Percentiles rank a stretch among this genome's conserved stretches.
Evolutionary conservation across 53 echinoderm and acorn worm species (phyloP).

Genomic region (Arbacia lixula): DNA sequence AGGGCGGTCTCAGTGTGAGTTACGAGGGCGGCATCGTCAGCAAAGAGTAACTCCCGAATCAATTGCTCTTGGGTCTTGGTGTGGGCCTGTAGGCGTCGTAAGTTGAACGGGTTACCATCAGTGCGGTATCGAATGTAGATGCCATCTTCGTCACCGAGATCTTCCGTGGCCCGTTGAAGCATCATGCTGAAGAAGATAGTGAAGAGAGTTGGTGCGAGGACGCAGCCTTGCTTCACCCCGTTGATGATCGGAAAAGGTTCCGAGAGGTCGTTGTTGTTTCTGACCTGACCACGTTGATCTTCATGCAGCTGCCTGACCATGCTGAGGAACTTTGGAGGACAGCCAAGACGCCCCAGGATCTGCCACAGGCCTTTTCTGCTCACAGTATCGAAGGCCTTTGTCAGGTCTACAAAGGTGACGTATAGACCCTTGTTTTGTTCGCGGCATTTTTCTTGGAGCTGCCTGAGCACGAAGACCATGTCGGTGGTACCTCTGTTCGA

Average conservation of each 20-base stretch:
- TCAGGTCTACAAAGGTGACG: conserved; percentile 32
- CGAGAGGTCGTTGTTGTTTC: conserved; percentile 2
- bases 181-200: no score
- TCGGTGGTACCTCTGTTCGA: conserved; percentile 54
- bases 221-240: conserved; percentile 73
- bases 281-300: conserved; percentile 51
- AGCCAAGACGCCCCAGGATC: conserved; percentile 57
- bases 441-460: conserved; percentile 63
- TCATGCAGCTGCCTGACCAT: conserved; percentile 62
- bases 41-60: no score
- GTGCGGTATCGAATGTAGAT: no score
- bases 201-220: no score
- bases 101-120: no score
- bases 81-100: no score
- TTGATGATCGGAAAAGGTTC: conserved; percentile 51
- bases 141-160: no score
- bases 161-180: no score
- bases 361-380: conserved; percentile 44
- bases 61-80: no score
- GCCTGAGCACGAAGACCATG: conserved; percentile 56
- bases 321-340: conserved; percentile 58
- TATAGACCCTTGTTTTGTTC: conserved; percentile 54
- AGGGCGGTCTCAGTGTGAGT: no score
- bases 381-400: conserved; percentile 56
- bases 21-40: no score